These are phyloP conservation scores for Drosophila recens DNA, from an alignment of 2,888 invertebrate species.

Conservation along the genomic window DNA sequence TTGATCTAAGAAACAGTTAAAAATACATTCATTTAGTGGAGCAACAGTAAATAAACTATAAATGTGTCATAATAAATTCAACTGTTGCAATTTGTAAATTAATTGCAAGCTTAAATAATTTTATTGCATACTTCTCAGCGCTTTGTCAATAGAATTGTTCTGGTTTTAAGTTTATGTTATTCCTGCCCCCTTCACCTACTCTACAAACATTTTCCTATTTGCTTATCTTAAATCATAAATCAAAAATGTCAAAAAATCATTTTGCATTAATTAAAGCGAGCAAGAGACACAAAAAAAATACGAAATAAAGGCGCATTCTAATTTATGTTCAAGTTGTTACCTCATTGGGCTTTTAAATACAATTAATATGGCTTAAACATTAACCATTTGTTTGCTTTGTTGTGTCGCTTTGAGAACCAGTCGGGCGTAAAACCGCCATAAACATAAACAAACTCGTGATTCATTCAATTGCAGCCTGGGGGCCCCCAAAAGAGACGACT, in stretches of 20 bases:
- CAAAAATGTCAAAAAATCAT: slow-evolving; percentile 43
- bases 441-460: slow-evolving; percentile 54
- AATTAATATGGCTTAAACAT: slow-evolving; percentile 55
- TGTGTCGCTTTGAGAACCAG: slow-evolving; percentile 31
- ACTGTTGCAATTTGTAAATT: neutral
- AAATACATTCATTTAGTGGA: neutral
- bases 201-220: slow-evolving; percentile 1
- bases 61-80: neutral
- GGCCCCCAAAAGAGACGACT: slow-evolving; percentile 40
- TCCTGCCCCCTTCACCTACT: neutral
- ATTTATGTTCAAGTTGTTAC: slow-evolving; percentile 59
- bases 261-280: slow-evolving; percentile 61
- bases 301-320: slow-evolving; percentile 53
- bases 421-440: slow-evolving; percentile 56
- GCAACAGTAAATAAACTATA: slow-evolving; percentile 1
- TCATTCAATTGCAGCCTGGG: slow-evolving; percentile 35
- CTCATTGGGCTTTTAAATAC: slow-evolving; percentile 50
- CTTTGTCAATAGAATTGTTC: slow-evolving; percentile 11
- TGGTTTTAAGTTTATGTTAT: neutral
- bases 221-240: slow-evolving; percentile 30
- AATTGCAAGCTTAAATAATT: slow-evolving; percentile 1
- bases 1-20: neutral
- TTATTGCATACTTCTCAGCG: slow-evolving; percentile 41
- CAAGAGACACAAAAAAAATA: neutral
- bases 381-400: slow-evolving; percentile 8